Base-by-base conservation (phyloP, 2,113 vertebrate species). In the Cacatua alba region DNA sequence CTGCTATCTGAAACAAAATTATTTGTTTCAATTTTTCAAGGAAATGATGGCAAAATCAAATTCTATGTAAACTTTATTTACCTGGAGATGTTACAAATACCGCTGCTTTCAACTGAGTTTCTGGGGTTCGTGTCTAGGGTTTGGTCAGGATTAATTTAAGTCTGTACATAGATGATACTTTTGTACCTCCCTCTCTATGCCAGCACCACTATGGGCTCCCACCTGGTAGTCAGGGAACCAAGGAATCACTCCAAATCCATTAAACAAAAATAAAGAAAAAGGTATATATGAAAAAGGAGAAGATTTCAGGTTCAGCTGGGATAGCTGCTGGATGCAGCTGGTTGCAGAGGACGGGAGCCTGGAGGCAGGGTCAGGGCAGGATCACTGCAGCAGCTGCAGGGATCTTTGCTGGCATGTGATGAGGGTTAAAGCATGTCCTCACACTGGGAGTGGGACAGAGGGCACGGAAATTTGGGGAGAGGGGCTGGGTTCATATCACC, bases 331-430 rank as follows among this genome's bases (percentile, higher is more conserved):
- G 12, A 41, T 48, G 57, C 0, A 1, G 14, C 29, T 84, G 41
- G 9, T 31, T 89, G 35, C 46, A 67, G 60, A 49, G 81, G 11
- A 49, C 0, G 7, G 41, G 60, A 74, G 15, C 9, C 7, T 71
- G 70, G 55, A 70, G 33, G 33, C 44, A 84, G 49, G 18, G 13
- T 7, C 21, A 80, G 33, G 18, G 28, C 18, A 60, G 88, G 37
- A 35, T 29, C 2, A 5, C 23, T 70, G 69, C 31, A 33, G 62
- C 18, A 37, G 55, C 17, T 20, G 8, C 52, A 69, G 33, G 44
- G 48, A 44, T 83, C 6, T 13, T 7, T 2, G 2, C 0, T 52
- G 68, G 13, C 5, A 0, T 59, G n/a, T 41, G 44, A 25, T 48
- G 53, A 35, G 26, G 31, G 17, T 65, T 68, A 24, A n/a, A 25